Evolutionary conservation across 2,888 invertebrate species (phyloP).

Genomic region (Teleogryllus oceanicus): DNA sequence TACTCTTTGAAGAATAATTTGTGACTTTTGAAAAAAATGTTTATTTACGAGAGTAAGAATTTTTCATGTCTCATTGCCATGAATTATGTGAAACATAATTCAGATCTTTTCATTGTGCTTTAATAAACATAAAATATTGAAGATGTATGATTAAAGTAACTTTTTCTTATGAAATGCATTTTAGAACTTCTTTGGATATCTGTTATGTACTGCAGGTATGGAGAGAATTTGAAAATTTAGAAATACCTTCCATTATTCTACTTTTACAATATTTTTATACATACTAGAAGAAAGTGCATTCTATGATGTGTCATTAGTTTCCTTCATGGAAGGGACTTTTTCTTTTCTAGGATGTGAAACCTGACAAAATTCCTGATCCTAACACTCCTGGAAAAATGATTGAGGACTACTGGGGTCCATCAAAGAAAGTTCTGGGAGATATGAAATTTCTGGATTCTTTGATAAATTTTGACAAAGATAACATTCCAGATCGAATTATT

Average conservation of each 20-base stretch:
- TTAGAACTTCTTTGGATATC: no score
- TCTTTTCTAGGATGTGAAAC: conserved; percentile 67
- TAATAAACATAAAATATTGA: no score
- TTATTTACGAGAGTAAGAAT: no score
- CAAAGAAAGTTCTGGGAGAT: conserved; percentile 82
- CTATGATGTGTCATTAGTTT: no score
- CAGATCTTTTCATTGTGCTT: no score
- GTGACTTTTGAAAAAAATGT: no score
- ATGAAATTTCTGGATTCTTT: conserved; percentile 87
- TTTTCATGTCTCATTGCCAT: no score
- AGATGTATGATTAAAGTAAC: no score
- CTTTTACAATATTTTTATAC: neutral
- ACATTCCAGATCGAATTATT: conserved; percentile 79
- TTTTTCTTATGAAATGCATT: no score
- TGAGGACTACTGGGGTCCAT: conserved; percentile 92
- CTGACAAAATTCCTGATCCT: conserved; percentile 80
- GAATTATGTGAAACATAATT: no score
- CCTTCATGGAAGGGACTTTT: neutral
- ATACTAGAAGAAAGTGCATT: neutral
- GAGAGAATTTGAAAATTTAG: neutral
- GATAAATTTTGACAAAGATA: conserved; percentile 88
- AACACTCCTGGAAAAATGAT: conserved; percentile 73
- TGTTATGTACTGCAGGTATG: no score
- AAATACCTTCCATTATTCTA: neutral
- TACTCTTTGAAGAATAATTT: no score